phyloP scores from a whole-genome alignment of 2,797 vertebrate species.

The Tachyglossus aculeatus region DNA sequence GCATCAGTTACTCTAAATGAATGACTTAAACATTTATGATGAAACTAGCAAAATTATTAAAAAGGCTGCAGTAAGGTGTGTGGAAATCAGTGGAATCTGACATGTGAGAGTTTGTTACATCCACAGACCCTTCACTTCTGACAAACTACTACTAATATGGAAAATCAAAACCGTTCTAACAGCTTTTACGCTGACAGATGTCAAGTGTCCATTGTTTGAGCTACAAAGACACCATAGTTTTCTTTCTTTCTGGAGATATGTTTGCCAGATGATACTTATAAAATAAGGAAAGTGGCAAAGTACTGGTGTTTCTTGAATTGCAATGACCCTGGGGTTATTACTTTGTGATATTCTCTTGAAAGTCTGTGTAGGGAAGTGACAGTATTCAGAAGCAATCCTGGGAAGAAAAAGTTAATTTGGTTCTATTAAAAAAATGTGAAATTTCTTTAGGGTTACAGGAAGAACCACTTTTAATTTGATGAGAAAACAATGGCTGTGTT shows the following conservation, averaged over 20 bases:
- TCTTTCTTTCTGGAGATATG: background rate
- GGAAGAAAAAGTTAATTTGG: background rate
- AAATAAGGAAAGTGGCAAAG: background rate
- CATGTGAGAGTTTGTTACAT: no score
- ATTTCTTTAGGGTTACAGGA: background rate
- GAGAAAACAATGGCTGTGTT: no score
- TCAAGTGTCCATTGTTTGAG: background rate
- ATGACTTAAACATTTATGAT: background rate
- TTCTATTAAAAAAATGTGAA: background rate
- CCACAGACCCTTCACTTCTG: background rate
- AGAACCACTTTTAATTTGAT: no score
- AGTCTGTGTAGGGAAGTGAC: background rate
- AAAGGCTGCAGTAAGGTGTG: background rate
- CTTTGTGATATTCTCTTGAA: background rate
- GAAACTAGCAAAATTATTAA: background rate
- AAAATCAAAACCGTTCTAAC: background rate
- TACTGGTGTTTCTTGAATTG: background rate
- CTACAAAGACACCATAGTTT: constrained; percentile 1
- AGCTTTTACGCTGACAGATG: background rate
- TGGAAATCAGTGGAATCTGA: no score
- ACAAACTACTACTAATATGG: background rate
- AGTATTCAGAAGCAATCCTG: background rate
- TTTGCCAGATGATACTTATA: background rate
- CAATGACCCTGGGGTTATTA: accelerated
- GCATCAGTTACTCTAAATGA: background rate